phyloP scores from a whole-genome alignment of 1,140 invertebrate species.

The Euwallacea fornicatus region DNA sequence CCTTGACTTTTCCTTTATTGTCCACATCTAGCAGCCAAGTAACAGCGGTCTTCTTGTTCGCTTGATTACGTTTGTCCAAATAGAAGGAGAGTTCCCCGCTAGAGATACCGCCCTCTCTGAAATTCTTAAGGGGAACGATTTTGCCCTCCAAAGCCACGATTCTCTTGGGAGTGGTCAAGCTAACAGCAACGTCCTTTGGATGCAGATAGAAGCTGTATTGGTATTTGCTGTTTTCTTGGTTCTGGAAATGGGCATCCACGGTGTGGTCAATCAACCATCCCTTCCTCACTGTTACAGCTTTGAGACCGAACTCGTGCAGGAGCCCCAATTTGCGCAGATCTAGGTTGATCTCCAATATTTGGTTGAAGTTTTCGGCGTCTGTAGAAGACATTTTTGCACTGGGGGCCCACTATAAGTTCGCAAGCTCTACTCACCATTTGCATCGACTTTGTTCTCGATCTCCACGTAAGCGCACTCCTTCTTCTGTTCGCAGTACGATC shows the following conservation, averaged over 20 bases:
- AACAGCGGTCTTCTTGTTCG: constrained; percentile 63
- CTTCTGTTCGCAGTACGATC: constrained; percentile 74
- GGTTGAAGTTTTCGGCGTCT: constrained; percentile 53
- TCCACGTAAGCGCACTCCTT: constrained; percentile 75
- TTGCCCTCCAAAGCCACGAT: constrained; percentile 61
- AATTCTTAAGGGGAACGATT: constrained; percentile 20
- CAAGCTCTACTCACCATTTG: constrained; percentile 53
- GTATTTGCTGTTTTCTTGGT: constrained; percentile 68
- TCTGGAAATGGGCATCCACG: constrained; percentile 68
- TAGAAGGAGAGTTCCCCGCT: constrained; percentile 61
- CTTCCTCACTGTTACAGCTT: constrained; percentile 62
- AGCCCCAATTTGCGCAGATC: constrained; percentile 72
- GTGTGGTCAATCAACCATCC: constrained; percentile 63
- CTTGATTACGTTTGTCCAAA: constrained; percentile 69
- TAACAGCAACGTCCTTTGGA: constrained; percentile 60
- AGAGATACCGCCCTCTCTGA: constrained; percentile 50
- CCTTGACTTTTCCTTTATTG: constrained; percentile 56
- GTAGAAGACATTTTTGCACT: constrained; percentile 10
- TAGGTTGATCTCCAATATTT: constrained; percentile 61
- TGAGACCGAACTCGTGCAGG: constrained; percentile 69
- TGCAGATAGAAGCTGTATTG: constrained; percentile 66
- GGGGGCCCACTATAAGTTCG: too few species aligned
- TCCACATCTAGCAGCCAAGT: constrained; percentile 56
- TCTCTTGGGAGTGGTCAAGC: constrained; percentile 65
- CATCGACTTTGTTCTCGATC: constrained; percentile 62